Conservation (phyloP, 2,113 vertebrate species). For the Rhinogobius similis region DNA sequence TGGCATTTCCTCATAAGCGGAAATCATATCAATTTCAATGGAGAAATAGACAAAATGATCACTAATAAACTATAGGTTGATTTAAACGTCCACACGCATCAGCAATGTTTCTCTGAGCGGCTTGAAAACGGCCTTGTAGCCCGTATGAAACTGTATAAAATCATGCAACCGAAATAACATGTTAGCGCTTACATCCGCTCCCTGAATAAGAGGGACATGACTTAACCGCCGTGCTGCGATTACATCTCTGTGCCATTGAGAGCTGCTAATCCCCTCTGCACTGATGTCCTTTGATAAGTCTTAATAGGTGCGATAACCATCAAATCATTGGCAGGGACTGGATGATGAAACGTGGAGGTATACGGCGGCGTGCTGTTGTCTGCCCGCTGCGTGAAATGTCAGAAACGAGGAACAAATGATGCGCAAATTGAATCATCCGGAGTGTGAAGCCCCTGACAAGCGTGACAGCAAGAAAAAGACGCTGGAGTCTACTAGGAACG, state of each 20-base stretch:
- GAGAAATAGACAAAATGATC: too few relatives aligned
- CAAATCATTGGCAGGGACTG: slow-evolving; percentile 1
- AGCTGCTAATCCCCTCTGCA: slow-evolving; percentile 10
- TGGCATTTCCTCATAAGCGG: too few relatives aligned
- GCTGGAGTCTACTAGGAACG: slow-evolving; percentile 17
- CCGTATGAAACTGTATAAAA: too few relatives aligned
- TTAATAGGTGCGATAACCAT: slow-evolving; percentile 13
- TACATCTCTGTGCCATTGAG: neutral
- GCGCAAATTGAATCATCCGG: slow-evolving; percentile 43
- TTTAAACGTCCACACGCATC: too few relatives aligned
- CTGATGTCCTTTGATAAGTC: slow-evolving; percentile 19
- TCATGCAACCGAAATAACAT: too few relatives aligned
- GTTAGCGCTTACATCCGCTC: too few relatives aligned
- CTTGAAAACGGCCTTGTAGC: too few relatives aligned
- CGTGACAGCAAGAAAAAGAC: slow-evolving; percentile 7
- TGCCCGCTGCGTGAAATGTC: slow-evolving; percentile 3
- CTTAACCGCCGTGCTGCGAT: neutral
- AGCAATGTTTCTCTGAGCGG: too few relatives aligned
- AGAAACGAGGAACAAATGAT: slow-evolving; percentile 35
- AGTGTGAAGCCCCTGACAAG: slow-evolving; percentile 25
- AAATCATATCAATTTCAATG: too few relatives aligned
- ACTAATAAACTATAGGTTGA: too few relatives aligned
- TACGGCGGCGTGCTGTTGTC: slow-evolving; percentile 1
- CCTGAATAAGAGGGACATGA: too few relatives aligned
- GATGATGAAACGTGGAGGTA: neutral